These are phyloP conservation scores for Clepsis dumicolana DNA, from an alignment of 2,888 invertebrate species.

Conservation along the genomic window DNA sequence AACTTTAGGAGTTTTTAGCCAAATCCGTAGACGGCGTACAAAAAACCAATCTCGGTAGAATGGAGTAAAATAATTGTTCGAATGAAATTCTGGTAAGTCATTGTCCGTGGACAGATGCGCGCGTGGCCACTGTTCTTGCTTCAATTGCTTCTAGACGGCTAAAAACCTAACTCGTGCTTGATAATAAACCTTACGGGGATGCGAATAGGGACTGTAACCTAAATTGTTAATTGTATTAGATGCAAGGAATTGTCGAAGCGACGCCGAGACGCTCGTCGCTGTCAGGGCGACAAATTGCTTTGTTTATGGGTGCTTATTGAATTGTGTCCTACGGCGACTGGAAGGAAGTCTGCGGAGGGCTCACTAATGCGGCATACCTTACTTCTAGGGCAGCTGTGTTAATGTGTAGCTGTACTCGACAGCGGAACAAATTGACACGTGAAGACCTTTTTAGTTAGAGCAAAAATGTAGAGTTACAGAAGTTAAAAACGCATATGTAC, in stretches of 20 bases:
- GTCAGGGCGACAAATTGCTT: slow-evolving; percentile 63
- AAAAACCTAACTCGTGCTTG: slow-evolving; percentile 12
- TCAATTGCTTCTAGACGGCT: slow-evolving; percentile 16
- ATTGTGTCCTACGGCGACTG: slow-evolving; percentile 56
- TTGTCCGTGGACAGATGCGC: slow-evolving; percentile 48
- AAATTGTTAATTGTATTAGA: slow-evolving; percentile 24
- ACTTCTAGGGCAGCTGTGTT: background rate
- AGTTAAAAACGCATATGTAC: too few relatives aligned
- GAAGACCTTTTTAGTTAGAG: background rate
- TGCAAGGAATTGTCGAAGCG: slow-evolving; percentile 32
- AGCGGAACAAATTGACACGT: slow-evolving; percentile 5
- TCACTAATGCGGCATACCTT: background rate
- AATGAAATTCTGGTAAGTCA: slow-evolving; percentile 50
- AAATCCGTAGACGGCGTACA: slow-evolving; percentile 51
- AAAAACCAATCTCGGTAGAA: slow-evolving; percentile 53
- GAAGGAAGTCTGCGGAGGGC: slow-evolving; percentile 35
- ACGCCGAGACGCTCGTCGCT: slow-evolving; percentile 51
- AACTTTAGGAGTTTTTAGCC: slow-evolving; percentile 52
- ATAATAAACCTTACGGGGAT: slow-evolving; percentile 14
- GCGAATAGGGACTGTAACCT: slow-evolving; percentile 4
- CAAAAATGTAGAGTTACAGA: background rate
- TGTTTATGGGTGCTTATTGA: slow-evolving; percentile 67
- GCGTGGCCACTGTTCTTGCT: slow-evolving; percentile 52
- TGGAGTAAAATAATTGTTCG: slow-evolving; percentile 43
- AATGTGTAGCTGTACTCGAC: background rate